Conservation (phyloP, 2,113 vertebrate genomes). For the Ochotona curzoniae region DNA sequence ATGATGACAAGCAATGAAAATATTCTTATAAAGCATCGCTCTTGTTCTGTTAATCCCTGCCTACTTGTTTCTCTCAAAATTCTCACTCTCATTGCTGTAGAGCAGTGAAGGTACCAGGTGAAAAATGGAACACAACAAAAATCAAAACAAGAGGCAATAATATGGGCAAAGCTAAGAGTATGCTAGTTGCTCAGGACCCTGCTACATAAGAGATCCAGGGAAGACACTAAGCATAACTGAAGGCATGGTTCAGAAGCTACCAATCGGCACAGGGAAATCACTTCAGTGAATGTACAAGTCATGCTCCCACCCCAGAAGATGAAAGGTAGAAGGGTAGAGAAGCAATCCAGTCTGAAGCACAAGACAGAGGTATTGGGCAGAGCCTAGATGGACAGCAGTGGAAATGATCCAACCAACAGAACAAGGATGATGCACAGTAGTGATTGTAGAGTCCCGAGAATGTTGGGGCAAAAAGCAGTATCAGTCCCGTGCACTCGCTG, state of each 20-base stretch:
- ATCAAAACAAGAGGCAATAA: background rate
- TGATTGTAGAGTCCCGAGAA: background rate
- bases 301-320: background rate
- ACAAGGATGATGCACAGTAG: background rate
- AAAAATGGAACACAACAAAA: background rate
- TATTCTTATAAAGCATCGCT: background rate
- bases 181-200: background rate
- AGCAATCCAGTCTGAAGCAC: background rate
- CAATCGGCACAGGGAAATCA: background rate
- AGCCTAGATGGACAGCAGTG: background rate
- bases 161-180: background rate
- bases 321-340: background rate
- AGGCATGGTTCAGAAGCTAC: background rate
- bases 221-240: background rate
- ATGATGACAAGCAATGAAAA: background rate
- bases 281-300: background rate
- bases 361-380: background rate
- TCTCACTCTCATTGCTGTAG: background rate
- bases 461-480: background rate
- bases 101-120: background rate
- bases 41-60: background rate
- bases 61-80: conserved; percentile 18
- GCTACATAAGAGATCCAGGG: background rate
- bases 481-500: background rate
- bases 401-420: background rate